These are phyloP conservation scores for Caranx ignobilis DNA, from an alignment of 2,113 vertebrate genomes.

Conservation along the genomic window DNA sequence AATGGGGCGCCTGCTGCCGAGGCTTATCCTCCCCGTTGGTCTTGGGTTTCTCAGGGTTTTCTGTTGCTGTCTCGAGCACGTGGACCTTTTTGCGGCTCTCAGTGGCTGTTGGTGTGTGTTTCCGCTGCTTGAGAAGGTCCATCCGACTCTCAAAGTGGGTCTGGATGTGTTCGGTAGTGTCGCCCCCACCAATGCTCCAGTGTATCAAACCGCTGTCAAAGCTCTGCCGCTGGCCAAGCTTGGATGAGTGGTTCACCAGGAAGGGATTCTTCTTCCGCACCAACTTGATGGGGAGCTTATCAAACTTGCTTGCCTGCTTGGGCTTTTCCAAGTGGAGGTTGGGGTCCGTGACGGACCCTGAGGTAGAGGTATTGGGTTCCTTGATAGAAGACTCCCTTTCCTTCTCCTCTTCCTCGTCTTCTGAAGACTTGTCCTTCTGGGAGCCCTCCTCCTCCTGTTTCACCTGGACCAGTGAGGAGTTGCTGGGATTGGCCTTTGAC, in stretches of 20 bases:
- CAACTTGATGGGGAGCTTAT: conserved; percentile 95
- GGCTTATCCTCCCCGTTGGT: conserved; percentile 61
- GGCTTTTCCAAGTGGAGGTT: conserved; percentile 85
- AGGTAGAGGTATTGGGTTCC: conserved; percentile 66
- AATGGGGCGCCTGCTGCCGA: conserved; percentile 48
- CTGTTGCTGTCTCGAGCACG: conserved; percentile 68
- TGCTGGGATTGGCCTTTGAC: conserved; percentile 24
- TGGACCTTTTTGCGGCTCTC: conserved; percentile 82
- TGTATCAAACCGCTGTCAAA: conserved; percentile 97
- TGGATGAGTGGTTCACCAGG: conserved; percentile 89
- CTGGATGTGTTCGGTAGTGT: conserved; percentile 98
- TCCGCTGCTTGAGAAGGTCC: conserved; percentile 85
- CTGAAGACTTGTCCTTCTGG: conserved; percentile 65
- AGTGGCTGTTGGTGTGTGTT: conserved; percentile 73
- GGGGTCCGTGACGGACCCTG: conserved; percentile 68
- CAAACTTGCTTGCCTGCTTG: conserved; percentile 93
- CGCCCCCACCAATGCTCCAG: conserved; percentile 97
- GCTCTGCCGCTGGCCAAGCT: conserved; percentile 92
- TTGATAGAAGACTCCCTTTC: conserved; percentile 59
- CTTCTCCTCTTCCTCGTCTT: conserved; percentile 70
- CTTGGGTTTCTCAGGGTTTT: conserved; percentile 79
- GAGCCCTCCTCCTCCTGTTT: conserved; percentile 79
- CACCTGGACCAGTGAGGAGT: conserved; percentile 58
- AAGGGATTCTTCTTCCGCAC: conserved; percentile 94
- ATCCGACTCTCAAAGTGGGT: conserved; percentile 96